Percentiles rank a stretch among this genome's conserved stretches.
Conservation (phyloP, 2,113 vertebrate species). For the Cromileptes altivelis region DNA sequence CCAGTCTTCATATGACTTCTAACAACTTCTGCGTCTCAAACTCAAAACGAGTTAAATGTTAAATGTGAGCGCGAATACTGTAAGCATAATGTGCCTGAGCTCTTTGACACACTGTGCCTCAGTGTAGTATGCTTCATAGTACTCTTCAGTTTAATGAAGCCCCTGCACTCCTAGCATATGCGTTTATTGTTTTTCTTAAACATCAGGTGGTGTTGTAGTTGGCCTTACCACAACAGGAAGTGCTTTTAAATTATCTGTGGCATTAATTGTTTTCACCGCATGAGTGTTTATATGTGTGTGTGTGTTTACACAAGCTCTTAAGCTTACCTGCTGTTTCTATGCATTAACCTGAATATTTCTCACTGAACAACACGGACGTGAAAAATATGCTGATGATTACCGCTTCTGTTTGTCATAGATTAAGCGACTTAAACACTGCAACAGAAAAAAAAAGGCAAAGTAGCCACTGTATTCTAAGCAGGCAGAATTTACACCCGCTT, state of each 20-base stretch:
- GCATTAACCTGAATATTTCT: slow-evolving; percentile 62
- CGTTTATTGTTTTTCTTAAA: not conserved
- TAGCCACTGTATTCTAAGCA: slow-evolving; percentile 80
- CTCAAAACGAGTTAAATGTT: not conserved
- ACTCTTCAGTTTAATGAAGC: not conserved
- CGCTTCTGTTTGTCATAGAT: slow-evolving; percentile 83
- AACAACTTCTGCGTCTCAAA: not conserved
- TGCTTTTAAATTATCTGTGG: not conserved
- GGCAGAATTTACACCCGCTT: slow-evolving; percentile 85
- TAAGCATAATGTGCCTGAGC: not conserved
- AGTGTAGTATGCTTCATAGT: not conserved
- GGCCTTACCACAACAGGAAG: not conserved
- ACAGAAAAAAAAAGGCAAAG: slow-evolving; percentile 51
- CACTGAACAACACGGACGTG: slow-evolving; percentile 38
- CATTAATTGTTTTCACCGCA: slow-evolving; percentile 48
- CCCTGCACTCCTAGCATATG: not conserved
- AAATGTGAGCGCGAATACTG: not conserved
- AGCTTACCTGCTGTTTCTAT: slow-evolving; percentile 15
- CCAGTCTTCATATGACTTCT: not conserved
- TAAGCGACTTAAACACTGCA: slow-evolving; percentile 68
- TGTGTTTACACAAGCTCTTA: not conserved
- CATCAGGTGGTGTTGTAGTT: not conserved
- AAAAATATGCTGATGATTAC: slow-evolving; percentile 66
- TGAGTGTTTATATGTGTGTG: not conserved
- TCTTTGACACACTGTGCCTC: not conserved